Evolutionary conservation across 2,113 vertebrate genomes (phyloP).

Genomic region (Delphinus delphis): DNA sequence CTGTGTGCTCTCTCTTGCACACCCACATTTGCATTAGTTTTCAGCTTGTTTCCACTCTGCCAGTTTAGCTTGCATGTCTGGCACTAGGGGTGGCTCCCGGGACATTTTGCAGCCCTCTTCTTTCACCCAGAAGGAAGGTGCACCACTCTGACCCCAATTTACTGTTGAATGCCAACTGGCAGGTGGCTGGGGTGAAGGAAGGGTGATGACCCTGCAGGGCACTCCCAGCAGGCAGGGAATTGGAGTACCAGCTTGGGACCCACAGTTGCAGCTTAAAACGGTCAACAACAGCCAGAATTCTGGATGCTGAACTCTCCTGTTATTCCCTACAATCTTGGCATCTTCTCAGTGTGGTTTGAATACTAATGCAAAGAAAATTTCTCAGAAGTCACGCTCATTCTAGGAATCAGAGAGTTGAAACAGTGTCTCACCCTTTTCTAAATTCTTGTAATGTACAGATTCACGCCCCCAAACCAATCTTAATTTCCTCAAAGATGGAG

Average conservation of each 20-base stretch:
- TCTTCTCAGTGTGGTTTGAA: constrained; percentile 65
- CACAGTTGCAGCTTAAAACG: constrained; percentile 51
- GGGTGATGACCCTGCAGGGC: neutral
- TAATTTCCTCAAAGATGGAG: neutral
- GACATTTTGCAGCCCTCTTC: constrained; percentile 65
- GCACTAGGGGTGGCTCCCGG: constrained; percentile 64
- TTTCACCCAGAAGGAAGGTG: constrained; percentile 67
- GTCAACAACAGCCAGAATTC: constrained; percentile 61
- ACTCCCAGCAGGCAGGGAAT: constrained; percentile 33
- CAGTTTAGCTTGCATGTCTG: constrained; percentile 77
- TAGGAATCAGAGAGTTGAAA: neutral
- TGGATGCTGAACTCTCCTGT: constrained; percentile 59
- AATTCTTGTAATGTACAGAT: neutral
- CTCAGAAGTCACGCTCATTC: constrained; percentile 32
- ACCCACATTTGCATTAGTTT: constrained; percentile 55
- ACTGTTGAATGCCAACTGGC: constrained; percentile 63
- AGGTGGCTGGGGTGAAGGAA: constrained; percentile 63
- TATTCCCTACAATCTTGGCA: constrained; percentile 64
- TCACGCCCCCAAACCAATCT: neutral
- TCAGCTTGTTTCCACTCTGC: constrained; percentile 67
- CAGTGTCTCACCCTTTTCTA: neutral
- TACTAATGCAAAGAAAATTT: constrained; percentile 49
- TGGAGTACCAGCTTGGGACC: constrained; percentile 55
- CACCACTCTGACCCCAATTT: constrained; percentile 43
- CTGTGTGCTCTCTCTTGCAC: constrained; percentile 34